Base-by-base conservation (phyloP, 2,888 invertebrate species). In the Cephus spinipes region DNA sequence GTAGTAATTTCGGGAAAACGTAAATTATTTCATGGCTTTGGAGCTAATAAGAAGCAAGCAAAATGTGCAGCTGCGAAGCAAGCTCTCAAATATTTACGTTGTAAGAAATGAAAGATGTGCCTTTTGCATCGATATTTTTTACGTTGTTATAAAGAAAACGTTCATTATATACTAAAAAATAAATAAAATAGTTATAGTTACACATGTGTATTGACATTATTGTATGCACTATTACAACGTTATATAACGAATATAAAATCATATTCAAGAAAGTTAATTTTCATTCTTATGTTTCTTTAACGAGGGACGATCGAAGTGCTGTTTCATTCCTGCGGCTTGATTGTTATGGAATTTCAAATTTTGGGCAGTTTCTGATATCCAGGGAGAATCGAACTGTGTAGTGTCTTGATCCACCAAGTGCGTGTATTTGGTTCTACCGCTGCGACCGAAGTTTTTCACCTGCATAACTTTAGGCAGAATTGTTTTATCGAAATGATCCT, bases 391-490 rank as follows among this genome's bases (percentile, higher is more conserved):
- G 88, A 98, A 98, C 89, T 97, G 97, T 0, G 99, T 99, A 0
- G 99, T 99, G 90, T 99, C 99, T 92, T 99, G 99, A 92, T 99
- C 99, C 0, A 99, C 99, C 89, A 99, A 93, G 92, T 99, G 99
- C 0, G 99, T 99, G 92, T 99, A 99, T 90, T 99, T 99, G 0
- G 99, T 99, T 76, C 99, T 95, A 9, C 99, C 99, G 76, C 99
- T 99, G 3, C 99, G 95, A 15, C 99, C 99, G 92, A 99, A 99
- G 93, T 99, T 99, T 93, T 99, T 99, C 73, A 99, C 99, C 94
- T 99, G 99, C 99, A 99, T 99, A 85, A 99, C 99, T 94, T 99
- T 99, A 1, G 99, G 99, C 81, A 99, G 92, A 84, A 99, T 97
- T 36, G 99, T 98, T 92, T 99, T 99, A 91, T 99, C 98, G 91